Evolutionary conservation across 2,113 vertebrate genomes (phyloP).

Genomic region (Lycaon pictus): DNA sequence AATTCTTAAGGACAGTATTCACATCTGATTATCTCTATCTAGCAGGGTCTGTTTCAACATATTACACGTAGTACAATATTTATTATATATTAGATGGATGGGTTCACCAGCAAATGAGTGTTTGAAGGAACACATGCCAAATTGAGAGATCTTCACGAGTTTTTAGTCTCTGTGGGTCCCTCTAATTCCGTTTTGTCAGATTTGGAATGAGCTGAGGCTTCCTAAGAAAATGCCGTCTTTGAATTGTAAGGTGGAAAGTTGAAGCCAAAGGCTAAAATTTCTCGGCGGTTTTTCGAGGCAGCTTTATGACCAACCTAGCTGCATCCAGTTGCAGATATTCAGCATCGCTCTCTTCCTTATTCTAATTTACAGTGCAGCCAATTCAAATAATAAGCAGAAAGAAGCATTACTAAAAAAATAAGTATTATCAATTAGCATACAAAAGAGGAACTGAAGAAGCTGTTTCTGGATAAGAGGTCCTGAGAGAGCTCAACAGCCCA

Average conservation of each 20-base stretch:
- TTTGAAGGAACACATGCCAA: neutral
- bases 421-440: constrained; percentile 65
- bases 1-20: neutral
- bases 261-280: neutral
- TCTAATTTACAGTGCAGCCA: neutral
- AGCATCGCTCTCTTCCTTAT: neutral
- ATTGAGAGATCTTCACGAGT: neutral
- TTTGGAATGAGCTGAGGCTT: neutral
- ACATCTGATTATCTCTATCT: neutral
- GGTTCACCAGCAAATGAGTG: neutral
- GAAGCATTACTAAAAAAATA: constrained; percentile 56
- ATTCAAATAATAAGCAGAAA: constrained; percentile 28
- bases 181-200: neutral
- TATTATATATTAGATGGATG: neutral
- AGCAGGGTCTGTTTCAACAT: neutral
- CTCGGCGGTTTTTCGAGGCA: neutral
- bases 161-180: neutral
- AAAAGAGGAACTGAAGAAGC: constrained; percentile 12
- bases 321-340: neutral
- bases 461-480: constrained; percentile 60
- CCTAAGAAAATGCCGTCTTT: neutral
- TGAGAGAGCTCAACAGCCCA: constrained; percentile 46
- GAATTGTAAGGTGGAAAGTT: neutral
- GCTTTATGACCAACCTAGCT: neutral
- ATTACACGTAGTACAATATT: neutral